Conservation (phyloP, 2,888 invertebrate genomes). For the Pseudolycoriella hygida region DNA sequence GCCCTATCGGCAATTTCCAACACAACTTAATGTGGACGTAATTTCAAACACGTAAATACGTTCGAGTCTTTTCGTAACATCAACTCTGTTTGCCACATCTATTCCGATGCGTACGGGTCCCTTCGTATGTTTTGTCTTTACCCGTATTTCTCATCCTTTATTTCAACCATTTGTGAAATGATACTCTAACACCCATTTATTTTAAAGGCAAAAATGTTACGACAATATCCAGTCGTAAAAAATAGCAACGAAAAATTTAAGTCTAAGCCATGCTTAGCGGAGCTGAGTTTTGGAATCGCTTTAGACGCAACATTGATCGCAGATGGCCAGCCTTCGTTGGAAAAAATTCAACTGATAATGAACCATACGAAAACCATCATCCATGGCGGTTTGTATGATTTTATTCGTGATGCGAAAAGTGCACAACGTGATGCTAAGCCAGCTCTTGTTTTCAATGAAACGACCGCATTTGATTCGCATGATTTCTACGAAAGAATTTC, state of each 20-base stretch:
- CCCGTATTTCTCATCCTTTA: no score
- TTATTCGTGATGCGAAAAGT: slow-evolving; percentile 28
- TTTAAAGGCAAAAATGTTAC: slow-evolving; percentile 8
- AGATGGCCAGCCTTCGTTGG: slow-evolving; percentile 68
- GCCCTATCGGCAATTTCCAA: no score
- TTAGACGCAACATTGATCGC: slow-evolving; percentile 63
- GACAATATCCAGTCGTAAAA: slow-evolving; percentile 6
- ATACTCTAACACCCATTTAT: no score
- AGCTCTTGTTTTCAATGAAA: background rate
- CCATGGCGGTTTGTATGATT: slow-evolving; percentile 32
- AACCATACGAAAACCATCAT: slow-evolving; percentile 31
- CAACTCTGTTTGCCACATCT: no score
- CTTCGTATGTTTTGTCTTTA: no score
- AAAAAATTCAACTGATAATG: slow-evolving; percentile 33
- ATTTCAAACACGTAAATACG: no score
- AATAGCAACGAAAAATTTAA: background rate
- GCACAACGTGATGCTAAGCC: background rate
- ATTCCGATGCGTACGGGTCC: no score
- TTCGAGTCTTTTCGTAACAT: no score
- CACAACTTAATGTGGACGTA: no score
- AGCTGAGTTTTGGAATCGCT: slow-evolving; percentile 52
- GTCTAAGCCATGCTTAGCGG: slow-evolving; percentile 40
- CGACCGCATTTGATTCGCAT: slow-evolving; percentile 11
- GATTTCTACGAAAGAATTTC: slow-evolving; percentile 45
- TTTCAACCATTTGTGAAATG: no score